A percentile compares a stretch with the other conserved stretches of the same genome.
phyloP scores from a whole-genome alignment of 2,888 invertebrate genomes.

The Nudaria mundana region DNA sequence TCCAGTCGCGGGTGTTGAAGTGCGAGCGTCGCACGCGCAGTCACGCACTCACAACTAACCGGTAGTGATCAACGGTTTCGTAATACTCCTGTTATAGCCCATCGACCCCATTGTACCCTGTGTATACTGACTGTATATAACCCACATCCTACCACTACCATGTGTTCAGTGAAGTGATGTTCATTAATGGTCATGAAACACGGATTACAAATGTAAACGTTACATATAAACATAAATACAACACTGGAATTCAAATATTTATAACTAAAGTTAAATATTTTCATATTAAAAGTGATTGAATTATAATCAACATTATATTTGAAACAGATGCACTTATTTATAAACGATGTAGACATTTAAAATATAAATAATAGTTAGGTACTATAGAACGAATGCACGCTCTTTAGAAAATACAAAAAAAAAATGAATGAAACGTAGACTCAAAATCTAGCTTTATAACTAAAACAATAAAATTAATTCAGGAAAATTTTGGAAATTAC shows the following conservation, averaged over 20 bases:
- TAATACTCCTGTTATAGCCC: conserved; percentile 43
- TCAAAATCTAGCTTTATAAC: too few relatives aligned
- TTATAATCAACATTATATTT: too few relatives aligned
- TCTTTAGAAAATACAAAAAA: too few relatives aligned
- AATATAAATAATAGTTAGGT: too few relatives aligned
- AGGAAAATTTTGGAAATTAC: too few relatives aligned
- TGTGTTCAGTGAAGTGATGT: conserved; percentile 37
- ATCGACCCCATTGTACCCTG: conserved; percentile 44
- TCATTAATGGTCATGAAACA: conserved; percentile 14
- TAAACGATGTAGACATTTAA: too few relatives aligned
- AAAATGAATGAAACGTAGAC: too few relatives aligned
- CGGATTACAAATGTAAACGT: conserved; percentile 5
- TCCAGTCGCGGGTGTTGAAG: conserved; percentile 42
- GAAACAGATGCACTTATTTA: too few relatives aligned
- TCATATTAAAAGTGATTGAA: not conserved
- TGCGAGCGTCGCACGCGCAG: conserved; percentile 45
- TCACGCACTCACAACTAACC: conserved; percentile 29
- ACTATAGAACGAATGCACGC: too few relatives aligned
- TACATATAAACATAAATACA: not conserved
- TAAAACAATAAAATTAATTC: too few relatives aligned
- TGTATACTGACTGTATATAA: conserved; percentile 29
- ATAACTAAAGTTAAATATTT: not conserved
- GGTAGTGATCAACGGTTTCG: conserved; percentile 48
- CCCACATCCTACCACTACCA: conserved; percentile 6
- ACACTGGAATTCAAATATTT: not conserved